phyloP scores from a whole-genome alignment of 2,888 invertebrate genomes.

The Punctoribates punctum region DNA sequence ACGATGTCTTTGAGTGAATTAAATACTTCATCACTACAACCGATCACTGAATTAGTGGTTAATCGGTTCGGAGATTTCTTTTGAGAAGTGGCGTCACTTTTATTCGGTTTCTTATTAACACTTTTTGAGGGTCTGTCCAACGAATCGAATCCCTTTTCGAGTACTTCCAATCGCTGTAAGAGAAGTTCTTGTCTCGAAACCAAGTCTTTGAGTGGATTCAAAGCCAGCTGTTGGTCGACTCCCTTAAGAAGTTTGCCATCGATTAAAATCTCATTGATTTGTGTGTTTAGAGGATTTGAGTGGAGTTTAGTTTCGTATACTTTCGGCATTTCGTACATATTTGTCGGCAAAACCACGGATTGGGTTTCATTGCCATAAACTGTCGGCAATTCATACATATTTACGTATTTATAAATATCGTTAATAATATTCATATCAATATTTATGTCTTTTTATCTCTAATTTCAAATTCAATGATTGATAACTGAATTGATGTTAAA shows the following conservation, averaged over 20 bases:
- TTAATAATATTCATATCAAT: conserved; percentile 3
- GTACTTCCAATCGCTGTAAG: neutral
- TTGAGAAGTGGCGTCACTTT: neutral
- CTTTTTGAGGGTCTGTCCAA: neutral
- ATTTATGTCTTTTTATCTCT: neutral
- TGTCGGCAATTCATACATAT: conserved; percentile 23
- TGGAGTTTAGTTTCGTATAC: neutral
- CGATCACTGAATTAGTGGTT: neutral
- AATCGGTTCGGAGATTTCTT: neutral
- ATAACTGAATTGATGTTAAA: neutral
- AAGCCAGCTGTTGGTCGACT: neutral
- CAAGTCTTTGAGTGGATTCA: conserved; percentile 6
- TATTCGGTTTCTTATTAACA: neutral
- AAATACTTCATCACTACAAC: neutral
- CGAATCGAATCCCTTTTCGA: conserved; percentile 2
- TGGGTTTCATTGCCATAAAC: neutral
- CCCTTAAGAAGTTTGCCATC: neutral
- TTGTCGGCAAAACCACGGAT: neutral
- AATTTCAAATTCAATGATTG: neutral
- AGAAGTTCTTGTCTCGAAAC: neutral
- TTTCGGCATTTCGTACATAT: conserved; percentile 7
- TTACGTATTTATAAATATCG: neutral
- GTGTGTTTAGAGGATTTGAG: neutral
- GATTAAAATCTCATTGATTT: neutral
- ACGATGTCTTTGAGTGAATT: conserved; percentile 7